Base-by-base conservation (phyloP, 2,113 vertebrate genomes). In the Chascanopsetta lugubris region DNA sequence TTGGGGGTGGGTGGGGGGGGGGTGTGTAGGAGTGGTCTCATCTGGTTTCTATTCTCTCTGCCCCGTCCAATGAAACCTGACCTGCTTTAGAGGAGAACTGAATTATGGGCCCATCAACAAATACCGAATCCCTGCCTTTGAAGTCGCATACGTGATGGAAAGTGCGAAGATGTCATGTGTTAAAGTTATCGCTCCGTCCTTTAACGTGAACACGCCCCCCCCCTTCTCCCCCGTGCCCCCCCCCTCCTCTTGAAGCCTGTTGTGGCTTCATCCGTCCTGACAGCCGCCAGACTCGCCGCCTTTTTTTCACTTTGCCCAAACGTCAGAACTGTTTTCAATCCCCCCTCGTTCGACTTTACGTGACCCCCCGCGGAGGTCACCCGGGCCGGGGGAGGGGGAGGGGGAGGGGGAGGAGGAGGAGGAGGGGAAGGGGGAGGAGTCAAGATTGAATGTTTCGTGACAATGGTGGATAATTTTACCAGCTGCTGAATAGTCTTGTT, bases 91-190 rank as follows among this genome's bases (percentile, higher is more conserved):
- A 89, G 80, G 83, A 87, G 89, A 80, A 76, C 75, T 90, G 87
- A 93, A 86, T 92, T 91, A 93, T 87, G 87, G 82, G 70, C 56
- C 84, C 83, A 85, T 93, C 90, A 90, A 87, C 91, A 93, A 90
- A 89, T 89, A 88, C 91, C 90, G 88, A 90, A 89, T 91, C 87
- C 65, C 50, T 73, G 50, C 58, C 90, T 93, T 93, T 93, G 91
- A 93, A 90, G 90, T 89, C 77, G 72, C 84, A 62, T 85, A 84
- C 55, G 80, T 87, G 77, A 85, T 90, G 85, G 88, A 90, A 90
- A 90, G 89, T 85, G 85, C 73, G 85, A 90, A 85, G 87, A 90
- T 83, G 91, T 92, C 90, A 92, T 85, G 86, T 90, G 89, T 89
- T 90, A 78, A 90, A 90, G 87, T 92, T 89, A 93, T 91, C 89